A percentile compares a stretch with the other conserved stretches of the same genome.
Evolutionary conservation across 2,797 vertebrate genomes (phyloP).

Genomic region (Lacerta agilis): DNA sequence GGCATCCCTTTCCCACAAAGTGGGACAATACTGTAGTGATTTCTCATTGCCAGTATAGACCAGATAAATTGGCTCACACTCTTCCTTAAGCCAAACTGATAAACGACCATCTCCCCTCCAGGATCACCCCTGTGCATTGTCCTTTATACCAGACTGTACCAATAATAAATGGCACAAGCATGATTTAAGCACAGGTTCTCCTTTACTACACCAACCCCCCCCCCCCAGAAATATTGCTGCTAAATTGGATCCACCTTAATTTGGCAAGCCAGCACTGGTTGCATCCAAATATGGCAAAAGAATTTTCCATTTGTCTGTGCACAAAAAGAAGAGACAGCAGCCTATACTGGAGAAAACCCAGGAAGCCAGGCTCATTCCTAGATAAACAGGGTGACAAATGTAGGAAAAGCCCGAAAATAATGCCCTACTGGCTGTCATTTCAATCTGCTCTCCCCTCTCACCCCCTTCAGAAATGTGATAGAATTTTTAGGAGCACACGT

Average conservation of each 20-base stretch:
- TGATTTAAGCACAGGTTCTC: not conserved
- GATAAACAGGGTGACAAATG: slow-evolving; percentile 1
- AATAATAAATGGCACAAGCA: not conserved
- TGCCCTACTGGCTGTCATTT: not conserved
- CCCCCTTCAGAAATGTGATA: not conserved
- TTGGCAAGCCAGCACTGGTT: not conserved
- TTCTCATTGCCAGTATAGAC: not conserved
- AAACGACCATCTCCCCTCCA: not conserved
- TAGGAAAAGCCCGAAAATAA: not conserved
- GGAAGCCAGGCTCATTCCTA: not conserved
- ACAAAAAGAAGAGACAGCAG: not conserved
- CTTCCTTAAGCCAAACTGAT: not conserved
- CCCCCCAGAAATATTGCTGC: not conserved
- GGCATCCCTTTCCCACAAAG: slow-evolving; percentile 5
- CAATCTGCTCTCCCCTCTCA: not conserved
- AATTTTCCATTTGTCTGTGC: slow-evolving; percentile 16
- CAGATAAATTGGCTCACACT: not conserved
- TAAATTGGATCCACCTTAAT: slow-evolving; percentile 1
- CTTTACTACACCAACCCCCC: too few species aligned
- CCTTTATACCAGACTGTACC: not conserved
- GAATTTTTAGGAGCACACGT: not conserved
- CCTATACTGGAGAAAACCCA: not conserved
- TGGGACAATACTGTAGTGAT: too few species aligned
- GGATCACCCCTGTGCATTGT: not conserved
- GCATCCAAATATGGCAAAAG: not conserved